These are phyloP conservation scores for Cephalopachus bancanus DNA, from an alignment of 2,797 vertebrate genomes.

Conservation along the genomic window DNA sequence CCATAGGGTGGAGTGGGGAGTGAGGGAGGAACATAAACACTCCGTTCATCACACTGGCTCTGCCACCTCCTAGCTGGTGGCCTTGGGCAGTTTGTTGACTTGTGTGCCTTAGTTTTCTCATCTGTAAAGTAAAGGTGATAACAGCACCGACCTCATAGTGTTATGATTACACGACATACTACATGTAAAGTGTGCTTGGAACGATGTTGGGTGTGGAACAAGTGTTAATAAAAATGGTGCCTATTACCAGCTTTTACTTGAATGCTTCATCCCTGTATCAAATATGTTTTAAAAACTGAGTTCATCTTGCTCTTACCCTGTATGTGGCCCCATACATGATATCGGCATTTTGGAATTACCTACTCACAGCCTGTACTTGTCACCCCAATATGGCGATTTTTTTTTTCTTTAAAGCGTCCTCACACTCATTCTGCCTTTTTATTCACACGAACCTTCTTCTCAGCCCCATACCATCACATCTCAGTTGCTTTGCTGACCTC, in stretches of 20 bases:
- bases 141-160: background rate
- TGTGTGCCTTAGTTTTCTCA: slow-evolving; percentile 29
- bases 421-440: background rate
- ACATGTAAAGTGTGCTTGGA: slow-evolving; percentile 1
- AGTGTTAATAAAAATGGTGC: slow-evolving; percentile 23
- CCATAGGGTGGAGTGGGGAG: background rate
- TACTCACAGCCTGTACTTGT: background rate
- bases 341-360: background rate
- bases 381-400: background rate
- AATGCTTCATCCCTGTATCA: background rate
- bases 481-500: background rate
- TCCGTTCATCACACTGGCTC: background rate
- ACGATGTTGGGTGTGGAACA: background rate
- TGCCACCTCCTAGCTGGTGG: slow-evolving; percentile 31
- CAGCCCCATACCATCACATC: background rate
- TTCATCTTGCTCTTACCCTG: background rate
- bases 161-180: slow-evolving; percentile 30
- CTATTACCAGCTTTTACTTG: slow-evolving; percentile 26
- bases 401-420: slow-evolving; percentile 10
- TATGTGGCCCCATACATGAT: background rate
- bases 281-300: slow-evolving; percentile 29
- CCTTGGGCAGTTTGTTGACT: background rate
- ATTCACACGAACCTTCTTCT: background rate
- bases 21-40: background rate
- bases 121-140: slow-evolving; percentile 34